Evolutionary conservation across 2,797 vertebrate genomes (phyloP).

Genomic region (Ptychobarbus kaznakovi): DNA sequence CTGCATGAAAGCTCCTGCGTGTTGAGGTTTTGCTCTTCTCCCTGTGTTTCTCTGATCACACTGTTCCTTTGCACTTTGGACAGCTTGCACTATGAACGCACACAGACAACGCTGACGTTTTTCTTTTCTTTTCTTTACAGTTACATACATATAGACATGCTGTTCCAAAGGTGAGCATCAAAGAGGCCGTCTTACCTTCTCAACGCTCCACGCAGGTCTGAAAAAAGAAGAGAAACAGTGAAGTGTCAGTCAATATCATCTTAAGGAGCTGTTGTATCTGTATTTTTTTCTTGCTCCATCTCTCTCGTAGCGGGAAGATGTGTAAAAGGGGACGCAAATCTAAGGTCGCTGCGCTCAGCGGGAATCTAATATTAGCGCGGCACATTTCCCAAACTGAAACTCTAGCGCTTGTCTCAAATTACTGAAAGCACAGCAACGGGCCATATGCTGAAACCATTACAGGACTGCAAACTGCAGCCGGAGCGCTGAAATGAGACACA

Average conservation of each 20-base stretch:
- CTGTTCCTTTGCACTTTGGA: constrained; percentile 66
- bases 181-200: constrained; percentile 55
- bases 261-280: constrained; percentile 47
- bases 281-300: constrained; percentile 19
- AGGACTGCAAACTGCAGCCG: constrained; percentile 26
- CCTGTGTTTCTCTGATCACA: constrained; percentile 54
- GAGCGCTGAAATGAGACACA: not conserved
- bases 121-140: not conserved
- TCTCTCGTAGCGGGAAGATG: not conserved
- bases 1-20: constrained; percentile 62
- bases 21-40: constrained; percentile 62
- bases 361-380: constrained; percentile 84
- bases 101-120: constrained; percentile 25
- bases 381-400: constrained; percentile 81
- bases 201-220: constrained; percentile 54
- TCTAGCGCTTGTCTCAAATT: constrained; percentile 72
- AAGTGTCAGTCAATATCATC: constrained; percentile 50
- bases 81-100: constrained; percentile 66
- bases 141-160: not conserved
- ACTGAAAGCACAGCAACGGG: constrained; percentile 73
- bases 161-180: not conserved
- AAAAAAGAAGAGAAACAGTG: constrained; percentile 41
- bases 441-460: constrained; percentile 73
- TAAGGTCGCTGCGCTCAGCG: constrained; percentile 67
- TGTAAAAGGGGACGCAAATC: constrained; percentile 54